Percentiles rank a stretch among this genome's conserved stretches.
Evolutionary conservation across 2,797 vertebrate species (phyloP).

Genomic region (Neosilurus mollespiculum): DNA sequence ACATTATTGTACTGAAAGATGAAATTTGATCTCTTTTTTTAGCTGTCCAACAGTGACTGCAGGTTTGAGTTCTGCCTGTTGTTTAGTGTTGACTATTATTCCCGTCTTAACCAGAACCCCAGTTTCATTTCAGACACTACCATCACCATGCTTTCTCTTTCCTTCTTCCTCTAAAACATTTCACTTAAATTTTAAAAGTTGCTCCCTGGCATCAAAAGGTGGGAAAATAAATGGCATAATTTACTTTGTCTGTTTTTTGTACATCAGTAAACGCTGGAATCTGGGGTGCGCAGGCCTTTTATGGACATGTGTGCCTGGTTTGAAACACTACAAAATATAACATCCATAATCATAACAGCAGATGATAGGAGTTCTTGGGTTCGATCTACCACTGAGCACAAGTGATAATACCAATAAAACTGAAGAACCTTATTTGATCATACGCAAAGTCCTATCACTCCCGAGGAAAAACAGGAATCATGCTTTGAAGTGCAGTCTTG

Average conservation of each 20-base stretch:
- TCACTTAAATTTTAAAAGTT: not conserved
- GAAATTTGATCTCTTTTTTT: not conserved
- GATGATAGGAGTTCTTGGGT: not conserved
- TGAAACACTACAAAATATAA: not conserved
- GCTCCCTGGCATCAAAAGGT: not conserved
- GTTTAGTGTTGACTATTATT: not conserved
- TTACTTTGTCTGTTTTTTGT: not conserved
- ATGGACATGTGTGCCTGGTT: not conserved
- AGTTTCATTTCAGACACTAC: not conserved
- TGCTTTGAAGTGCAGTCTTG: conserved; percentile 6
- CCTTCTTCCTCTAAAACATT: not conserved
- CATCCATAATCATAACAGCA: not conserved
- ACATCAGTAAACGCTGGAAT: too few relatives aligned
- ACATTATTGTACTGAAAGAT: not conserved
- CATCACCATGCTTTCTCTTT: not conserved
- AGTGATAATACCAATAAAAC: not conserved
- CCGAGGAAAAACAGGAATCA: not conserved
- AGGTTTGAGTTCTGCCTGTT: not conserved
- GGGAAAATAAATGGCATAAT: not conserved
- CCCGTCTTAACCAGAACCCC: not conserved
- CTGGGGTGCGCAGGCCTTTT: too few relatives aligned
- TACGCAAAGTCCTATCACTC: not conserved
- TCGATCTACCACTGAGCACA: not conserved
- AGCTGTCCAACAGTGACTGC: not conserved
- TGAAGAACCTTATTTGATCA: not conserved